Percentiles rank a stretch among this genome's conserved stretches.
Evolutionary conservation across 2,888 invertebrate species (phyloP).

Genomic region (Copidosoma aretas): DNA sequence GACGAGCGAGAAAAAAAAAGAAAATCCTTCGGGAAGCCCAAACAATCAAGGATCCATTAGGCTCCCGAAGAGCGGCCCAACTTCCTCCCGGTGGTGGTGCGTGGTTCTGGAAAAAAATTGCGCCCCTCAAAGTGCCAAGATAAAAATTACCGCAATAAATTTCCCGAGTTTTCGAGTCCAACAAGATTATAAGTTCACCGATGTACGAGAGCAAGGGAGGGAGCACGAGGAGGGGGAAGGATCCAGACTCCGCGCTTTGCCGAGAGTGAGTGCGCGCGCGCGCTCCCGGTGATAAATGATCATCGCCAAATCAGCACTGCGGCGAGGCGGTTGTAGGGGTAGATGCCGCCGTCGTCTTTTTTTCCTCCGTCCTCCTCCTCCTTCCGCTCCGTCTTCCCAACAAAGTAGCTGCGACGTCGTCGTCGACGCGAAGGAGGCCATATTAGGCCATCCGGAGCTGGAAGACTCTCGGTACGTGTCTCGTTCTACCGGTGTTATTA

Average conservation of each 20-base stretch:
- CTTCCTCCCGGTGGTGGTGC: neutral
- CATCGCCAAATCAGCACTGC: conserved; percentile 28
- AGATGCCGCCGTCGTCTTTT: no score
- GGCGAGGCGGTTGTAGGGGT: neutral
- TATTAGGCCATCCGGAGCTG: neutral
- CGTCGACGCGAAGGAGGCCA: neutral
- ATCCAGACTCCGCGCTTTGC: no score
- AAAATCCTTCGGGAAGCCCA: neutral
- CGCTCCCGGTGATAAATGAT: conserved; percentile 31
- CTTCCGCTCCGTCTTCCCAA: no score
- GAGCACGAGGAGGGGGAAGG: neutral
- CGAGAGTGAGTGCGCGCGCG: neutral
- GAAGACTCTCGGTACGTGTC: neutral
- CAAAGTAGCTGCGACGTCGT: no score
- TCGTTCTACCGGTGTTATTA: neutral
- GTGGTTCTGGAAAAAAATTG: neutral
- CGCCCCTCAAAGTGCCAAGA: conserved; percentile 13
- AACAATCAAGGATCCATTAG: conserved; percentile 13
- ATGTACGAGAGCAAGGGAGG: neutral
- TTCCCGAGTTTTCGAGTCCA: conserved; percentile 21
- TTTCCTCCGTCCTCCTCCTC: no score
- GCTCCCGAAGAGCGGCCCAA: neutral
- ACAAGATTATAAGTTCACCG: conserved; percentile 27
- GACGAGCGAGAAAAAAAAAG: neutral
- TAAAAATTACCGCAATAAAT: conserved; percentile 28